These are phyloP conservation scores for Andinoacara biseriatus DNA, from an alignment of 2,113 vertebrate species.

Conservation along the genomic window DNA sequence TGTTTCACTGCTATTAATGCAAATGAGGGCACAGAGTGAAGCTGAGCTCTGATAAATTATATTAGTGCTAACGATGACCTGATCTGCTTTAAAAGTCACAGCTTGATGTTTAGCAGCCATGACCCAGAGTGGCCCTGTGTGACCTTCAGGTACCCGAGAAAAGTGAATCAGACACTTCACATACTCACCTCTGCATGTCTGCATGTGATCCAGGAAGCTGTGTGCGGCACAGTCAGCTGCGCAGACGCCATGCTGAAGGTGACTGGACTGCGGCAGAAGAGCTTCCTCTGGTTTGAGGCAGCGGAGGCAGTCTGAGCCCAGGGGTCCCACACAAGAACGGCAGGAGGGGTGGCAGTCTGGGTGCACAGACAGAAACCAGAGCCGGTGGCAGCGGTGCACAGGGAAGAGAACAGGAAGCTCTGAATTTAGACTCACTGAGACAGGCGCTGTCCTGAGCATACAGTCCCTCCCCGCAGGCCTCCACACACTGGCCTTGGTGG, in stretches of 20 bases:
- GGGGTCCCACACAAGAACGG: slow-evolving; percentile 83
- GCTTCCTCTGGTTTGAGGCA: slow-evolving; percentile 81
- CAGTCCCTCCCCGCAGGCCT: slow-evolving; percentile 86
- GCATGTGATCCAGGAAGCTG: slow-evolving; percentile 77
- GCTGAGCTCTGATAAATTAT: not conserved
- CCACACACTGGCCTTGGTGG: slow-evolving; percentile 85
- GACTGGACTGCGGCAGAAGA: slow-evolving; percentile 72
- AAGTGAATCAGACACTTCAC: not conserved
- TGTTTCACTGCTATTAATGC: not conserved
- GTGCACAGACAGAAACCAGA: not conserved
- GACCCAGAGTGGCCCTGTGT: not conserved
- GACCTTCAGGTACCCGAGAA: accelerated
- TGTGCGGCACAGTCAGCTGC: slow-evolving; percentile 75
- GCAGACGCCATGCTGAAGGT: slow-evolving; percentile 78
- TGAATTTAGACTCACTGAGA: slow-evolving; percentile 71
- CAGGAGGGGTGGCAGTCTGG: slow-evolving; percentile 90
- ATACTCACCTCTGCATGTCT: slow-evolving; percentile 84
- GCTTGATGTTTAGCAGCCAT: not conserved
- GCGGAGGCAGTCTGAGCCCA: slow-evolving; percentile 77
- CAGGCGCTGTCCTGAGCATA: slow-evolving; percentile 83
- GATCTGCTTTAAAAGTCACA: not conserved
- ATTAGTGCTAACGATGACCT: not conserved
- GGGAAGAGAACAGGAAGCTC: not conserved
- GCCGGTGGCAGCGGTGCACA: not conserved
- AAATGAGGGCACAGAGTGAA: not conserved